Evolutionary conservation across 2,797 vertebrate species (phyloP), one percentile per base, ranked within the genome.

Genomic region (Periparus ater): DNA sequence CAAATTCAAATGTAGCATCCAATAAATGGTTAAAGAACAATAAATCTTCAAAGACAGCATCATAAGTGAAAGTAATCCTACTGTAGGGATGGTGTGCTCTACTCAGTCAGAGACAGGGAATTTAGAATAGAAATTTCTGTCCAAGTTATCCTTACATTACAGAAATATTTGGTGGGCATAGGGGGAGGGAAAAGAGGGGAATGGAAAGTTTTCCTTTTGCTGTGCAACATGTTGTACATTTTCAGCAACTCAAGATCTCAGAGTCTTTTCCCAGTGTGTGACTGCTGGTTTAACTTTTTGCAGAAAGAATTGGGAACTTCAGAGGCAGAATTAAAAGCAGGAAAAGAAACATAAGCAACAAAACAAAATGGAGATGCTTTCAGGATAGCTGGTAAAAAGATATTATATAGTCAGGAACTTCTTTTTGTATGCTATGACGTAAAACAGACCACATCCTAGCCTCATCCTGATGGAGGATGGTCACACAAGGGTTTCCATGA

Each of bases 1-100:
- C 38, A 61, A 86, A 91, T 85, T 86, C 48, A 78, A 73, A 88
- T 79, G 34, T 18, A 40, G 38, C 27, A 67, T 45, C 55, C 51
- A 86, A 86, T 11, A 88, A 93, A 82, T 25, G 8, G 45, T 94
- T 85, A 54, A 94, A 92, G 70, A 86, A 86, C 32, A 88, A 63
- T 40, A 67, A 48, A 51, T 73, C 63, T 70, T 92, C 58, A 92
- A 81, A 84, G 48, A 85, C 16, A 45, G 36, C 75, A 83, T 27
- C 30, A 15, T 42, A 77, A 92, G 1, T 32, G 54, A 42, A 87
- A 91, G 34, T 57, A 93, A 82, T 65, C 50, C 60, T 82, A 7
- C 32, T 58, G 17, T 30, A 71, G 65, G 51, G 48, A 85, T 89
- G 91, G 78, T 0, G 0, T 66, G 38, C 36, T 45, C 61, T 60